Base-by-base conservation (phyloP, 2,113 vertebrate species). In the Gobius niger region DNA sequence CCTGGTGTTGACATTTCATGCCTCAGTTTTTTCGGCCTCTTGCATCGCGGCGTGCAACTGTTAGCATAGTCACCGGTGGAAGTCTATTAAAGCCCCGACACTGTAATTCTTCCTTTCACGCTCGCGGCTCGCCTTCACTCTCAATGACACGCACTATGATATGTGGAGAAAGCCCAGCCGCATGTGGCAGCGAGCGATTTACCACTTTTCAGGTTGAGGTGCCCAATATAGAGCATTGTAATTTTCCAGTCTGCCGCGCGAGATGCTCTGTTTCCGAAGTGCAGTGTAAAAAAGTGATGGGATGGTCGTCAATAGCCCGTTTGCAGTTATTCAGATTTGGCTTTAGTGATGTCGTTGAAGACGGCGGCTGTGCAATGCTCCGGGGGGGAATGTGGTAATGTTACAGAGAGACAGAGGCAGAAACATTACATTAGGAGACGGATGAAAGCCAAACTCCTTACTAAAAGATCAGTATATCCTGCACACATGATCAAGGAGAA, bases 11-110 rank as follows among this genome's bases (percentile, higher is more conserved):
- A 40, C 54, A 40, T 40, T 40, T 57, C 54, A 57, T 8, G 54
- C 54, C 12, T 57, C 77, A 41, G 72, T 57, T 40, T 62, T 40
- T 62, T 16, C 6, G 71, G 62, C 50, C 77, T 50, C 76, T 34
- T 15, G 56, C 47, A n/a, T 18, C 24, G 73, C 75, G 73, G 51
- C 8, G 82, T 76, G 76, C 63, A 67, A 77, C 72, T 81, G 85
- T 86, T 86, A 75, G 79, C 75, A 71, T 81, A 76, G 81, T 83
- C 87, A 77, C 85, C 80, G 24, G 63, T 76, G 72, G n/a, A 61
- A 90, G 85, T 86, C 84, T 82, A 84, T 90, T 87, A 90, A 88
- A 87, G 77, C 72, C 78, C 78, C 78, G 82, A 71, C 63, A 79
- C 79, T 66, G 85, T 84, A 82, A 86, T 85, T 87, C 85, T 73